Base-by-base conservation (phyloP, 1,140 invertebrate species). In the Patella vulgata region DNA sequence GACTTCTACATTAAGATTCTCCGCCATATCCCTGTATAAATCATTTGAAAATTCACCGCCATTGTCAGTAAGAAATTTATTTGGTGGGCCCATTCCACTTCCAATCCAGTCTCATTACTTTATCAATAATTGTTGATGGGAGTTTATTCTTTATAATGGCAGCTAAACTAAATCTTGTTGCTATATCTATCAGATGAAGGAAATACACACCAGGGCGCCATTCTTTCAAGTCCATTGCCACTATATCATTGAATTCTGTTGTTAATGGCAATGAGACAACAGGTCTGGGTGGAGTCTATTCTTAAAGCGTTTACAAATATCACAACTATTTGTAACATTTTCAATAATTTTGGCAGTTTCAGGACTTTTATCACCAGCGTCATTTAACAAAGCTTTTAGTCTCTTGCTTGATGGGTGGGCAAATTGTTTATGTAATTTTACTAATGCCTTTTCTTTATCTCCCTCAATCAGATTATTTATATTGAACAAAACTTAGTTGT, bases 191-290 rank as follows among this genome's bases (percentile, higher is more conserved):
- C 4, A 55, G 5, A 40, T 55, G 36, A 5, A 55, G 21, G 14
- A 39, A 40, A 8, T 25, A 55, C 12, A 21, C 4, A 4, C 21
- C 17, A 39, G 5, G 6, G 8, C 36, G 14, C 4, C 5, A 40
- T 30, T 44, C 21, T 9, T 55, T 23, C 4, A 44, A 30, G 23
- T 55, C 53, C 39, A 55, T 31, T 6, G 53, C 53, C 5, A 55
- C 58, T 27, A 47, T 33, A 23, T 61, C 59, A 52, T 52, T 61
- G 59, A 25, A n/a, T n/a, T n/a, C n/a, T n/a, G n/a, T n/a, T 14
- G 59, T 50, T 36, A 53, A 11, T 5, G 59, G 59, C 12, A 61
- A 28, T 12, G n/a, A 19, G 12, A 57, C 54, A 44, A 36, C 27
- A 3, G 39, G 54, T n/a, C 54, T 43, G n/a, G 11, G 21, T 14